A percentile compares a stretch with the other conserved stretches of the same genome.
phyloP scores from a whole-genome alignment of 2,888 invertebrate species.

The Rhopalosiphum nymphaeae region DNA sequence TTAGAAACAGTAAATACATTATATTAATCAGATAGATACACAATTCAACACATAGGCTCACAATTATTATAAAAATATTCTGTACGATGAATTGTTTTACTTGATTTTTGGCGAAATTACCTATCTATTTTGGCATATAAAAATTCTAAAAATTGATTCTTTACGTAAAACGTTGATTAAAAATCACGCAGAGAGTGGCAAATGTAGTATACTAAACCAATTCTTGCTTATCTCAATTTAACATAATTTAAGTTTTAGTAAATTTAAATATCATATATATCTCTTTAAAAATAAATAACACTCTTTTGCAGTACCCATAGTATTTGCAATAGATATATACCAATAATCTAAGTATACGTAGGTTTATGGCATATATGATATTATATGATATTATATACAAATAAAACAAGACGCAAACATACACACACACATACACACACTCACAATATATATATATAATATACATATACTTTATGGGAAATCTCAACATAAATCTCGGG shows the following conservation, averaged over 20 bases:
- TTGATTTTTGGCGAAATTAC: neutral
- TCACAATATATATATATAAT: neutral
- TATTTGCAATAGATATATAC: neutral
- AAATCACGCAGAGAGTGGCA: neutral
- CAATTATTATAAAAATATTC: neutral
- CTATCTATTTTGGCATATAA: neutral
- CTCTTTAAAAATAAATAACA: neutral
- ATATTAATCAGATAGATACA: neutral
- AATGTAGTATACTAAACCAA: neutral
- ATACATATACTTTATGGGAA: neutral
- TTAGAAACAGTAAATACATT: neutral
- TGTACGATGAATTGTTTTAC: neutral
- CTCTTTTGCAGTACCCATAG: neutral
- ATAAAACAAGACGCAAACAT: neutral
- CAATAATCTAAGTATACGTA: neutral
- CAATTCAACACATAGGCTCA: neutral
- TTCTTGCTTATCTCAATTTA: neutral
- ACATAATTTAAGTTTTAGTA: neutral
- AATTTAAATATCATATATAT: neutral
- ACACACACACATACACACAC: neutral
- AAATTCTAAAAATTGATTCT: neutral
- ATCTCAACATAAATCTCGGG: conserved; percentile 7
- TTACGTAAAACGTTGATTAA: neutral
- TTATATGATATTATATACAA: neutral
- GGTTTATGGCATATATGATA: neutral